Evolutionary conservation across 2,888 invertebrate species (phyloP), one percentile per base, ranked within the genome.

Genomic region (Scelioninae gen. 1): DNA sequence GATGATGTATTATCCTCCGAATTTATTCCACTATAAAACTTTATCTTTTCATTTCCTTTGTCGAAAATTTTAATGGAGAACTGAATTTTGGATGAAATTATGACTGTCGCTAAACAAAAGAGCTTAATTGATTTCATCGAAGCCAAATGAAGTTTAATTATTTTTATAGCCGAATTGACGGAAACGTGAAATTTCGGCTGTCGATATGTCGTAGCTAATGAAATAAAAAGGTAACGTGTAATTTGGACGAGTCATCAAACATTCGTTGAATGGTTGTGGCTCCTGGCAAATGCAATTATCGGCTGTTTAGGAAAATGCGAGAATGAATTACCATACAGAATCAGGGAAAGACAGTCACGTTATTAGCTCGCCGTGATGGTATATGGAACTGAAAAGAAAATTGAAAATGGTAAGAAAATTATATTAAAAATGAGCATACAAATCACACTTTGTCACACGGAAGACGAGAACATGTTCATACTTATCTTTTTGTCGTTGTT

Each of bases 401-500:
- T 43, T 43, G 15, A 45, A 63, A 63, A 47, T 45, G 38, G 38
- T 23, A 55, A 40, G 43, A 13, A 16, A 60, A 51, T n/a, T 29
- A 13, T 60, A 63, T 31, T 31, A 32, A 56, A 71, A 78, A 56
- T 56, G 53, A 29, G 13, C 32, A 55, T 32, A 72, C 71, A 71
- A 71, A 65, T 71, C 78, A 78, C 65, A 68, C 56, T 71, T 71
- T 65, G 71, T 71, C 71, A 65, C 65, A 29, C 23, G 58, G 58
- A 65, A 72, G 63, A 69, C 78, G 71, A 62, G 60, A 49, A 55
- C 38, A 16, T 55, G 63, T 78, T 56, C 49, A 49, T 69, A 78
- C 63, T 71, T 69, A 78, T 71, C 71, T 78, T 78, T 60, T 71
- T 78, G 76, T 68, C 55, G 71, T 78, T 49, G 63, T 58, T 78